phyloP scores from a whole-genome alignment of 64 coral and sea anemone species.

The Acropora yongei region DNA sequence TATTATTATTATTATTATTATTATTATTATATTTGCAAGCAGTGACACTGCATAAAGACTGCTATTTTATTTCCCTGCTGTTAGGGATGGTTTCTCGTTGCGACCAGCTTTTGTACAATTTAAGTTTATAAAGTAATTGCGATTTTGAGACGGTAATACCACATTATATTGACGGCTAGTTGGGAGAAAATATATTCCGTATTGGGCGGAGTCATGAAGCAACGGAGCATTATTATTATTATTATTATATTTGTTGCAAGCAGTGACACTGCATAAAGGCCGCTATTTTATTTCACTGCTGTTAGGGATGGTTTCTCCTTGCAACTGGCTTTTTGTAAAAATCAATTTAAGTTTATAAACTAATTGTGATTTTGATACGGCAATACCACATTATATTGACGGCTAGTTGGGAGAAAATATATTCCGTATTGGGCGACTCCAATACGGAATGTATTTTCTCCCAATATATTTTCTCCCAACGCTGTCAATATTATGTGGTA shows the following conservation, averaged over 20 bases:
- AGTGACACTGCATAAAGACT: constrained; percentile 1
- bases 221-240: neutral
- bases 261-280: constrained; percentile 3
- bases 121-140: neutral
- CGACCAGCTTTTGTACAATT: neutral
- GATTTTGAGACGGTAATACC: too few relatives aligned
- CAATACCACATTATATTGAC: too few relatives aligned
- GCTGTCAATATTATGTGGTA: too few relatives aligned
- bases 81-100: neutral
- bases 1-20: neutral
- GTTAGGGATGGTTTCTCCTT: neutral
- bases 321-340: neutral
- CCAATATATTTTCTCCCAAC: too few relatives aligned
- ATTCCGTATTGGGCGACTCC: too few relatives aligned
- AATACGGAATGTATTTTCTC: too few relatives aligned
- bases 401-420: too few relatives aligned
- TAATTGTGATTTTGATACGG: too few relatives aligned
- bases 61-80: neutral
- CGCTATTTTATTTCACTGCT: neutral
- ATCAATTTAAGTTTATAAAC: neutral
- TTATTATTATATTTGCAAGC: neutral
- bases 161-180: too few relatives aligned
- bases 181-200: too few relatives aligned
- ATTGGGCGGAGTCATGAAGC: too few relatives aligned
- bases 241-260: neutral